phyloP scores from a whole-genome alignment of 2,888 invertebrate species.

The Steinernema scapterisci region DNA sequence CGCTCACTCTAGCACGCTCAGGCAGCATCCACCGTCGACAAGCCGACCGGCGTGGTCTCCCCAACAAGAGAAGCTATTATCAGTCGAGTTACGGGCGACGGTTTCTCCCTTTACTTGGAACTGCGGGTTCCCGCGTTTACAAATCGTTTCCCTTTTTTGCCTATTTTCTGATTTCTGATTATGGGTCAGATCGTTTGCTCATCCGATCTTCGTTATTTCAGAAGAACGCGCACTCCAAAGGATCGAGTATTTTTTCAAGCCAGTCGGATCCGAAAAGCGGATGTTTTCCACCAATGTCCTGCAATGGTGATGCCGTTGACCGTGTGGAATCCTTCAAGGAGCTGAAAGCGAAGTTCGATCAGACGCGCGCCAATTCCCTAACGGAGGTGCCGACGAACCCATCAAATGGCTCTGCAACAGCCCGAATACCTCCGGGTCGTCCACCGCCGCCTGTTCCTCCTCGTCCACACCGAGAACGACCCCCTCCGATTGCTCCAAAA shows the following conservation, averaged over 20 bases:
- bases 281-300: slow-evolving; percentile 28
- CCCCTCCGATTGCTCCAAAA: slow-evolving; percentile 16
- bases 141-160: background rate
- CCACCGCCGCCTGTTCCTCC: background rate
- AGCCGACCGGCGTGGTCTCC: background rate
- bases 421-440: background rate
- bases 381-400: background rate
- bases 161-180: background rate
- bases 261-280: background rate
- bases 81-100: slow-evolving; percentile 3
- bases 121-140: background rate
- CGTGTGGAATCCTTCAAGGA: slow-evolving; percentile 21
- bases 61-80: slow-evolving; percentile 5
- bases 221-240: background rate
- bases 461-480: background rate
- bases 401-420: background rate
- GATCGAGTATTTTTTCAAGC: background rate
- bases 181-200: background rate
- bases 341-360: slow-evolving; percentile 23
- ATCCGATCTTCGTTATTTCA: background rate
- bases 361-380: background rate
- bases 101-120: background rate
- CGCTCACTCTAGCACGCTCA: background rate
- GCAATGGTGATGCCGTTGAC: slow-evolving; percentile 27
- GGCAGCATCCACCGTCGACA: background rate